phyloP scores from a whole-genome alignment of 2,888 invertebrate species.

The Dasysyrphus albostriatus region DNA sequence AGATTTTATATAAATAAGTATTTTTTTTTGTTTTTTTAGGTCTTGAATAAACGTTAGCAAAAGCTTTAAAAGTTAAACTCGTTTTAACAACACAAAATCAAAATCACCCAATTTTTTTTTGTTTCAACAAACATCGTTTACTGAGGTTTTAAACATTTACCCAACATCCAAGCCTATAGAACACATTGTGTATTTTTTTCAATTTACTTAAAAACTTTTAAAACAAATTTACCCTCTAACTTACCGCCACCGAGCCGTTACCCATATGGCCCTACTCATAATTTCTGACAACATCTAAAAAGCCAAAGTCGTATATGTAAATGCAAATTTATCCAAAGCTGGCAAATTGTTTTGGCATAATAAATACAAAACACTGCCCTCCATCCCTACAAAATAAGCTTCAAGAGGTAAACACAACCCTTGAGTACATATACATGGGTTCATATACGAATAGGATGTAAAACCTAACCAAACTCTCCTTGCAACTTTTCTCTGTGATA shows the following conservation, averaged over 20 bases:
- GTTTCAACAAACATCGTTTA: not conserved
- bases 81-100: not conserved
- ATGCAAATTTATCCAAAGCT: slow-evolving; percentile 63
- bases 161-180: not conserved
- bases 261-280: slow-evolving; percentile 50
- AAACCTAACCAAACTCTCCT: slow-evolving; percentile 16
- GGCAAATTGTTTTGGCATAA: slow-evolving; percentile 62
- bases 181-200: slow-evolving; percentile 21
- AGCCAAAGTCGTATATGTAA: slow-evolving; percentile 68
- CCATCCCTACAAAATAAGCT: not conserved
- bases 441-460: not conserved
- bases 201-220: slow-evolving; percentile 61
- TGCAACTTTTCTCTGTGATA: slow-evolving; percentile 33
- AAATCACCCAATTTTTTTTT: not conserved
- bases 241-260: too few species aligned
- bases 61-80: not conserved
- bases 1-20: too few species aligned
- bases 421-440: slow-evolving; percentile 2
- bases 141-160: slow-evolving; percentile 10
- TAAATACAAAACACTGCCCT: slow-evolving; percentile 4
- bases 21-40: not conserved
- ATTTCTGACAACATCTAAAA: slow-evolving; percentile 52
- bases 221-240: slow-evolving; percentile 18
- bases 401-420: slow-evolving; percentile 39
- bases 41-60: not conserved